Evolutionary conservation across 2,888 invertebrate genomes (phyloP), one percentile per base, ranked within the genome.

Genomic region (Cataglyphis albicans): DNA sequence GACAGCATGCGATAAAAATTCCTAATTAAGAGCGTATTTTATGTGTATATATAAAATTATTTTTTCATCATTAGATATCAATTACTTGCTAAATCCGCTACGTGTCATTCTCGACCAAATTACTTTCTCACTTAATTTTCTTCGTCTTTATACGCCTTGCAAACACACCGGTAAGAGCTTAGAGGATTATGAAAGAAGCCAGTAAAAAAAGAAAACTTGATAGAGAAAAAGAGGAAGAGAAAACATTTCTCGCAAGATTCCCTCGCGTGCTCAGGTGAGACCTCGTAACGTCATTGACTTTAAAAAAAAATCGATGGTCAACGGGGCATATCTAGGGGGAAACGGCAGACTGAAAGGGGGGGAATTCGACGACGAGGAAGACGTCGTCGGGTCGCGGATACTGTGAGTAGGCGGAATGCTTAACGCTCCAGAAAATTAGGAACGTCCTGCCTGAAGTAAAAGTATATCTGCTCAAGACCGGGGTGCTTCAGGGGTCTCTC

Each of bases 371-470:
- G 57, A 65, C 72, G 52, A 15, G 18, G 7, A 52, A 57, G 41
- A 38, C 48, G 61, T 64, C 65, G 67, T 57, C 44, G 25, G 29
- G 48, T 75, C 67, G 67, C 76, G 55, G 35, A 44, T 70, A 80
- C 18, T 70, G 57, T 44, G 78, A 80, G 78, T 70, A 80, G 70
- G 72, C 44, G 76, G 84, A 70, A 84, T 64, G 81, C 75, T 86
- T 87, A 87, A 83, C 87, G 84, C 83, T 84, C 83, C 75, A 74
- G 81, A 84, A 87, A 86, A 87, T 87, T 86, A 83, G 76, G 68
- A 76, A 72, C 81, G 82, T 72, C 67, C 65, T 70, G 59, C 59
- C 57, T 38, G 48, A 64, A 84, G 82, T 70, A 82, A 82, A 84
- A 78, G 72, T 82, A 74, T 83, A 74, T 74, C 72, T 80, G 70